Base-by-base conservation (phyloP, 1,140 invertebrate species). In the Mya arenaria region DNA sequence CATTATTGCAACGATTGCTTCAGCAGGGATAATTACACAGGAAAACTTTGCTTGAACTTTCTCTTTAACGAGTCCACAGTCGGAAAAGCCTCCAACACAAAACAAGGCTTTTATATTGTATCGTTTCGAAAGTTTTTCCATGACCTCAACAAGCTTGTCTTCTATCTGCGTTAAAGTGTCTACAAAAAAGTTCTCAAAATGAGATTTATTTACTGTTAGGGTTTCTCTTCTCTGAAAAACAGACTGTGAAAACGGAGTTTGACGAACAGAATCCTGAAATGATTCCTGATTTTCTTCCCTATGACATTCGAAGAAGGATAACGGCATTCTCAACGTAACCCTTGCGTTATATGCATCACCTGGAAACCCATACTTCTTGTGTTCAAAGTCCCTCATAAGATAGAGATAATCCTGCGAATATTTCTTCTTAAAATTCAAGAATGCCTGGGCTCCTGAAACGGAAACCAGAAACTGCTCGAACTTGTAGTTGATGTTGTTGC, bases 341-440 rank as follows among this genome's bases (percentile, higher is more conserved):
- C 37, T 19, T 52, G 19, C 48, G 19, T 23, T 52, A 4, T 52
- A 8, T 17, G 37, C 19, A 23, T 2, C 48, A 52, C 10, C 17
- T 15, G 30, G 41, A 58, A 44, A 72, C 30, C 34, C 36, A 44
- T 37, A 48, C 63, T 81, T 81, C 78, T 71, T 81, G 10, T 71
- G 34, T 52, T 81, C 78, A 44, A 72, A 81, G 4, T 60, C 30
- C 2, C 78, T 48, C 28, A 56, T 69, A 6, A 81, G 39, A 5
- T 8, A 62, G n/a, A 71, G n/a, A 62, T 13, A 81, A 52, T 81
- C 78, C 8, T 81, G 56, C 56, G 44, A 60, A 25, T 72, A 32
- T 8, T 30, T 23, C 2, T 55, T 28, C 28, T 37, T 25, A 48
- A 81, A 71, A n/a, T 41, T 30, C 4, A 15, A 3, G 41, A 62